phyloP scores from a whole-genome alignment of 2,797 vertebrate species.

The Gallinago nigripennis region DNA sequence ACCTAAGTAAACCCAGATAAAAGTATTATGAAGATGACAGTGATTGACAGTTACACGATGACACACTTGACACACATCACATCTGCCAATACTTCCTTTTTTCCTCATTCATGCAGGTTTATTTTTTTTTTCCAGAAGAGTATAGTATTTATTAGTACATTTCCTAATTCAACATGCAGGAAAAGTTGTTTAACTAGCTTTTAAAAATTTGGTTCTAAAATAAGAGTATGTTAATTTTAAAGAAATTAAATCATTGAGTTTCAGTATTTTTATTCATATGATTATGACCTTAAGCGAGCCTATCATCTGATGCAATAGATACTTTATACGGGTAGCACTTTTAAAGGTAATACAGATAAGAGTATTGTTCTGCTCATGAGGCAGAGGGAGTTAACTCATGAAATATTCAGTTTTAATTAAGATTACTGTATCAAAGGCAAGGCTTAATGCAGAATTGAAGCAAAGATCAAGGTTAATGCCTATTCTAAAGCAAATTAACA shows the following conservation, averaged over 20 bases:
- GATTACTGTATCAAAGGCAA: conserved; percentile 71
- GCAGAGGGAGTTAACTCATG: conserved; percentile 59
- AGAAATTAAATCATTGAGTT: neutral
- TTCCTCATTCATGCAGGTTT: neutral
- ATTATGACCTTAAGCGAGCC: conserved; percentile 19
- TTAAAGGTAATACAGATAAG: conserved; percentile 28
- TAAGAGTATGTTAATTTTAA: neutral
- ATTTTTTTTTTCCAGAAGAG: neutral
- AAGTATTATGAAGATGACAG: conserved; percentile 21
- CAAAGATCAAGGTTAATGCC: conserved; percentile 64
- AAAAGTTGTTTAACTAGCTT: neutral
- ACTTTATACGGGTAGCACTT: neutral
- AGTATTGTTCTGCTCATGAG: conserved; percentile 1
- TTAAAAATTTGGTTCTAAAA: neutral
- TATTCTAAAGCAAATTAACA: conserved; percentile 67
- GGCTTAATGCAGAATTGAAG: conserved; percentile 54
- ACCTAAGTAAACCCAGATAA: neutral
- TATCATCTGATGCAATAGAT: neutral
- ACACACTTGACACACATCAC: neutral
- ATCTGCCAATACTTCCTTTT: neutral
- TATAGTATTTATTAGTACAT: neutral
- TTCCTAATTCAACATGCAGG: neutral
- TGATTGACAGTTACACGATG: neutral
- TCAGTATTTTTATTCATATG: neutral
- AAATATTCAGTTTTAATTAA: conserved; percentile 72